A percentile compares a stretch with the other conserved stretches of the same genome.
These are phyloP conservation scores for Columba janthina DNA, from an alignment of 2,113 vertebrate genomes.

Conservation along the genomic window DNA sequence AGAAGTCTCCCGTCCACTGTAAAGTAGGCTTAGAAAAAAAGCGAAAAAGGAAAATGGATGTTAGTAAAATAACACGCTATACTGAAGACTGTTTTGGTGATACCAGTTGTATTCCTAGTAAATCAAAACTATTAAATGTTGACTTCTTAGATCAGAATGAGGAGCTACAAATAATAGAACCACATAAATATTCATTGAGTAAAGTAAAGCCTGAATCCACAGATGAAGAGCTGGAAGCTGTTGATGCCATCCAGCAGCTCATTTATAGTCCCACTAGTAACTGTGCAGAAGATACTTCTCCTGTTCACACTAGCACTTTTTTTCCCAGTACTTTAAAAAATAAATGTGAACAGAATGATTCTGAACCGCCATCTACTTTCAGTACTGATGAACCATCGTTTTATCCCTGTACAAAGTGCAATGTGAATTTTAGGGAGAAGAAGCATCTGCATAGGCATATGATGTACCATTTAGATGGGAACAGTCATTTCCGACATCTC, in stretches of 20 bases:
- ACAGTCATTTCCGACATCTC: constrained; percentile 90
- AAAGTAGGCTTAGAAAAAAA: constrained; percentile 83
- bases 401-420: constrained; percentile 91
- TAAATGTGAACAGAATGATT: constrained; percentile 84
- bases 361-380: constrained; percentile 80
- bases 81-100: constrained; percentile 83
- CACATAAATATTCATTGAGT: constrained; percentile 75
- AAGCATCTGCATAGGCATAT: constrained; percentile 94
- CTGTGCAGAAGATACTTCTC: constrained; percentile 82
- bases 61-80: constrained; percentile 84
- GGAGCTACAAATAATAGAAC: constrained; percentile 75
- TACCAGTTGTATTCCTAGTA: constrained; percentile 79
- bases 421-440: constrained; percentile 93
- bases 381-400: constrained; percentile 86
- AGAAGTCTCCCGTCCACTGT: constrained; percentile 76
- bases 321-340: constrained; percentile 77
- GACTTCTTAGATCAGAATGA: constrained; percentile 80
- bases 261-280: constrained; percentile 81
- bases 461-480: constrained; percentile 97
- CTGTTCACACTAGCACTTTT: constrained; percentile 83
- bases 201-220: constrained; percentile 81
- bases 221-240: constrained; percentile 79
- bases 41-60: constrained; percentile 84
- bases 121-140: constrained; percentile 73
- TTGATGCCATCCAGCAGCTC: constrained; percentile 80